Conservation (phyloP, 2,113 vertebrate species). For the Leptobrachium leishanense region DNA sequence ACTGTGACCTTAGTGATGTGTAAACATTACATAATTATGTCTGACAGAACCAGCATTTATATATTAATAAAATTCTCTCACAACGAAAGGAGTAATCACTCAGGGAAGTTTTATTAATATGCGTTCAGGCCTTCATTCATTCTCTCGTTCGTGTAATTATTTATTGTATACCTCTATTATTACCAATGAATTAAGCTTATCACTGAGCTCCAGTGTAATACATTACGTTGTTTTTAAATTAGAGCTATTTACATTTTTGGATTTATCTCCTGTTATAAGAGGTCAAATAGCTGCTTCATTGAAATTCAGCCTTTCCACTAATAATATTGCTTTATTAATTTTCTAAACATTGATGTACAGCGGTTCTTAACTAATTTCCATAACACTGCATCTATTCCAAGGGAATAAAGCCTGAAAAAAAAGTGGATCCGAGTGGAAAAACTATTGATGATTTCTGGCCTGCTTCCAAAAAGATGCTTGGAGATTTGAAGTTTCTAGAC, state of each 20-base stretch:
- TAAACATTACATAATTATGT: slow-evolving; percentile 16
- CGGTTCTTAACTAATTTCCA: slow-evolving; percentile 75
- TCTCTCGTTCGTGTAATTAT: neutral
- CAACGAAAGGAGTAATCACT: neutral
- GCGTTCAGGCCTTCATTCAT: neutral
- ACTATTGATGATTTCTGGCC: slow-evolving; percentile 63
- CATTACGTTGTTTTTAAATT: slow-evolving; percentile 35
- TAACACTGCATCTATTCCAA: slow-evolving; percentile 67
- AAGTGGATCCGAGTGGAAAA: slow-evolving; percentile 62
- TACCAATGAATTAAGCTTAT: slow-evolving; percentile 1
- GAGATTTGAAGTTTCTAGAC: slow-evolving; percentile 61
- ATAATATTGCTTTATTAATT: slow-evolving; percentile 75
- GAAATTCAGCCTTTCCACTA: slow-evolving; percentile 68
- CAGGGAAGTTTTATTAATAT: slow-evolving; percentile 1
- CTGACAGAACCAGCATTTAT: slow-evolving; percentile 4
- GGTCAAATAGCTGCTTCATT: slow-evolving; percentile 74
- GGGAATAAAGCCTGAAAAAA: slow-evolving; percentile 69
- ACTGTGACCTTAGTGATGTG: neutral
- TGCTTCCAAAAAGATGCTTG: slow-evolving; percentile 61
- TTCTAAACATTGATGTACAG: slow-evolving; percentile 73
- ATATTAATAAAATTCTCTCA: neutral
- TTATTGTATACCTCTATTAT: neutral
- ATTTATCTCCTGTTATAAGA: slow-evolving; percentile 63
- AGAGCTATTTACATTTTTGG: slow-evolving; percentile 62
- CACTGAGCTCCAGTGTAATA: neutral